A percentile compares a stretch with the other conserved stretches of the same genome.
Evolutionary conservation across 1,140 invertebrate species (phyloP).

Genomic region (Brachionus koreanus): DNA sequence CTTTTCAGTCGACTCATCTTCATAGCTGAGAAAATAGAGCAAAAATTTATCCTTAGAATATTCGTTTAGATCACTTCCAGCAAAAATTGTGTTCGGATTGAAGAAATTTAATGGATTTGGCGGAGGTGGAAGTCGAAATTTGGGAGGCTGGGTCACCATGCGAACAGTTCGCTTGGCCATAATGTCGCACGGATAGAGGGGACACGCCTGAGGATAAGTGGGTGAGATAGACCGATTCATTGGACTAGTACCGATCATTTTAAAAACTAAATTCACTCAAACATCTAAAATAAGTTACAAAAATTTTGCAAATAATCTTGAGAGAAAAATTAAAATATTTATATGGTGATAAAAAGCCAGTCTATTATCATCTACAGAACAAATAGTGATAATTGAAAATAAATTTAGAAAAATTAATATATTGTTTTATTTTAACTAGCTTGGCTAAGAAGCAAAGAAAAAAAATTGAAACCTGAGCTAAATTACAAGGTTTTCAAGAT

Average conservation of each 20-base stretch:
- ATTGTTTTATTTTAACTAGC: not conserved
- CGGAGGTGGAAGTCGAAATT: not conserved
- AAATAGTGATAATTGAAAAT: not conserved
- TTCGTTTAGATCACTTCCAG: not conserved
- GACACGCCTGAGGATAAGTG: not conserved
- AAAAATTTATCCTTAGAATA: constrained; percentile 31
- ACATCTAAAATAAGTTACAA: not conserved
- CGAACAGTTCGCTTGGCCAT: not conserved
- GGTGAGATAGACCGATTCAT: not conserved
- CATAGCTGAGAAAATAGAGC: constrained; percentile 16
- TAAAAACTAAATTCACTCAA: not conserved
- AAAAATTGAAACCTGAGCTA: not conserved
- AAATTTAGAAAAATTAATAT: not conserved
- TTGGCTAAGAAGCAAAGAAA: not conserved
- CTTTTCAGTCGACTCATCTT: not conserved
- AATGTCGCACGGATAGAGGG: not conserved
- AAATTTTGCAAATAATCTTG: too few species aligned
- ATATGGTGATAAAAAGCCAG: too few species aligned
- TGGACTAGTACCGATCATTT: not conserved
- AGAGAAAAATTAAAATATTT: too few species aligned
- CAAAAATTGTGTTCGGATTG: not conserved
- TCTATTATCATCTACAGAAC: not conserved
- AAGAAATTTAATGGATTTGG: constrained; percentile 22
- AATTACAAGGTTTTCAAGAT: constrained; percentile 4
- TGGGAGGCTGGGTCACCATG: not conserved